Evolutionary conservation across 2,888 invertebrate genomes (phyloP).

Genomic region (Anodontia alba): DNA sequence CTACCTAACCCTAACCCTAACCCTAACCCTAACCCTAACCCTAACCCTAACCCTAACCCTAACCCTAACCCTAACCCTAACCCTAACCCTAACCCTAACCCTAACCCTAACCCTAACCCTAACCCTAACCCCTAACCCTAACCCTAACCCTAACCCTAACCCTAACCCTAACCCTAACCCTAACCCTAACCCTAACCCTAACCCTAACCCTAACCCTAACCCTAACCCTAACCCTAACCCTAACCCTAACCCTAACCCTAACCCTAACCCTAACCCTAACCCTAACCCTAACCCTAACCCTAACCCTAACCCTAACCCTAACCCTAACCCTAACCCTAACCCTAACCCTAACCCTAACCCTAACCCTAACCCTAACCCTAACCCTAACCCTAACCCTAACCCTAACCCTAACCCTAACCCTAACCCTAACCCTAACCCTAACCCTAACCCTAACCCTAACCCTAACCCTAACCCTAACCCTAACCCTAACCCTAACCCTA

Average conservation of each 20-base stretch:
- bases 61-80: constrained; percentile 15
- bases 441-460: constrained; percentile 17
- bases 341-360: constrained; percentile 21
- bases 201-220: constrained; percentile 59
- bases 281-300: constrained; percentile 26
- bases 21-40: constrained; percentile 22
- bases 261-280: constrained; percentile 25
- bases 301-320: constrained; percentile 13
- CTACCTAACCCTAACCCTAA: constrained; percentile 14
- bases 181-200: constrained; percentile 35
- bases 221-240: constrained; percentile 27
- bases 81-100: constrained; percentile 64
- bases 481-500: constrained; percentile 2
- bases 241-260: constrained; percentile 22
- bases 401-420: constrained; percentile 15
- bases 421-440: constrained; percentile 17
- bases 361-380: constrained; percentile 11
- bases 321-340: constrained; percentile 14
- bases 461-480: constrained; percentile 17
- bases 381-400: constrained; percentile 12
- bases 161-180: constrained; percentile 13
- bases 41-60: constrained; percentile 23
- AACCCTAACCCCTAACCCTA: constrained; percentile 40
- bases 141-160: constrained; percentile 19
- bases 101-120: constrained; percentile 52